These are phyloP conservation scores for Pogonomyrmex barbatus DNA, from an alignment of 1,140 invertebrate genomes.

Conservation along the genomic window DNA sequence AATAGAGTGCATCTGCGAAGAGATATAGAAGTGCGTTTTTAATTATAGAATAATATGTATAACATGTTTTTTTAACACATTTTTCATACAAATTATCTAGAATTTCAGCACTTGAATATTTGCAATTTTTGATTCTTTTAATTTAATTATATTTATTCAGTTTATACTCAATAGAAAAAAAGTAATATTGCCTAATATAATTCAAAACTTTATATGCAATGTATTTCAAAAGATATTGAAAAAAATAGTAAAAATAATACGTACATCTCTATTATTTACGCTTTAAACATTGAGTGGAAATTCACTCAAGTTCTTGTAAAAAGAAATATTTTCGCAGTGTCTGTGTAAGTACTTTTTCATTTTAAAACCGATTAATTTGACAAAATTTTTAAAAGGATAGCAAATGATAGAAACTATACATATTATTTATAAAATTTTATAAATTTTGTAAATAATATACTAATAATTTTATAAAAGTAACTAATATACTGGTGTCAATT, in stretches of 20 bases:
- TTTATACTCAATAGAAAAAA: constrained; percentile 9
- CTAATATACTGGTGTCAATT: neutral
- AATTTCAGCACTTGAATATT: constrained; percentile 29
- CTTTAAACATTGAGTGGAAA: neutral
- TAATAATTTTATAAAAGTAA: too few species aligned
- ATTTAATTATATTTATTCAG: neutral
- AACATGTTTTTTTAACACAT: constrained; percentile 19
- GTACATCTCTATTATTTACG: neutral
- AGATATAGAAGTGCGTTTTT: too few species aligned
- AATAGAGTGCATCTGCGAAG: too few species aligned
- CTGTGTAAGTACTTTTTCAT: neutral
- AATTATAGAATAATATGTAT: neutral
- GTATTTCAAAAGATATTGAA: constrained; percentile 4
- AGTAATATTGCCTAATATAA: neutral
- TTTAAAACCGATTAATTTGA: neutral
- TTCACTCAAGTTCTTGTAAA: neutral
- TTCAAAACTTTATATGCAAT: neutral
- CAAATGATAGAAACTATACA: neutral
- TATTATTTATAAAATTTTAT: neutral
- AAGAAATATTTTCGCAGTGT: too few species aligned
- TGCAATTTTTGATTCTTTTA: neutral
- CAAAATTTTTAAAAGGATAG: neutral
- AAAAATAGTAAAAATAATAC: constrained; percentile 15
- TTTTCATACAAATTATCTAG: neutral
- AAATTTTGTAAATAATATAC: too few species aligned